A percentile compares a stretch with the other conserved stretches of the same genome.
phyloP scores from a whole-genome alignment of 2,113 vertebrate genomes.

The Urocolius indicus region DNA sequence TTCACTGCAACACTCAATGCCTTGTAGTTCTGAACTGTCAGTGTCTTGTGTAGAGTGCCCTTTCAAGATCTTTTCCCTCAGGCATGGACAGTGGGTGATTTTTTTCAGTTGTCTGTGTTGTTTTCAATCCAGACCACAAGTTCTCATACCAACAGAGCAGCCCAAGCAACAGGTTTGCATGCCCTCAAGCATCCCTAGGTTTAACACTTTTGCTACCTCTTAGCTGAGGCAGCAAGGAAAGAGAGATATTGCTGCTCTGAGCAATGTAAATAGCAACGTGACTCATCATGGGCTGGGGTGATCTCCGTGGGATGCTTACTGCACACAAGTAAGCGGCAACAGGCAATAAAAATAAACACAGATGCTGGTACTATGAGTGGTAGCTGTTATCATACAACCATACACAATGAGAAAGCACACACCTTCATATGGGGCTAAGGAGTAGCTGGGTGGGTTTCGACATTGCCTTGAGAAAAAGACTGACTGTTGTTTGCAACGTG shows the following conservation, averaged over 20 bases:
- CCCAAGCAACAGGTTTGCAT: not conserved
- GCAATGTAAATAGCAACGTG: not conserved
- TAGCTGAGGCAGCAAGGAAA: not conserved
- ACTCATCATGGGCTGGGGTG: not conserved
- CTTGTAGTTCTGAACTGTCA: not conserved
- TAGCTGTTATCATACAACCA: not conserved
- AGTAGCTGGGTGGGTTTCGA: not conserved
- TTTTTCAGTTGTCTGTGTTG: not conserved
- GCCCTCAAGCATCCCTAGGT: not conserved
- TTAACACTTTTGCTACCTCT: not conserved
- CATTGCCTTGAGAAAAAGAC: not conserved
- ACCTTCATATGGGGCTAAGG: not conserved
- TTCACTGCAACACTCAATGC: not conserved
- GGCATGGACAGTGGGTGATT: not conserved
- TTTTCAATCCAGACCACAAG: not conserved
- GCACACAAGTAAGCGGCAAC: not conserved
- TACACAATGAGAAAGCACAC: not conserved
- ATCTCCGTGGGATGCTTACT: not conserved
- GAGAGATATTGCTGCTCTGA: not conserved
- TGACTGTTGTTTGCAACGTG: not conserved
- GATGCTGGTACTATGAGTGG: not conserved
- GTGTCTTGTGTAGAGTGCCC: rapidly evolving
- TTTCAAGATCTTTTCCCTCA: not conserved
- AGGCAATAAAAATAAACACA: not conserved
- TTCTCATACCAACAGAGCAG: not conserved